These are phyloP conservation scores for Mirza zaza DNA, from an alignment of 2,113 vertebrate genomes.

Conservation along the genomic window DNA sequence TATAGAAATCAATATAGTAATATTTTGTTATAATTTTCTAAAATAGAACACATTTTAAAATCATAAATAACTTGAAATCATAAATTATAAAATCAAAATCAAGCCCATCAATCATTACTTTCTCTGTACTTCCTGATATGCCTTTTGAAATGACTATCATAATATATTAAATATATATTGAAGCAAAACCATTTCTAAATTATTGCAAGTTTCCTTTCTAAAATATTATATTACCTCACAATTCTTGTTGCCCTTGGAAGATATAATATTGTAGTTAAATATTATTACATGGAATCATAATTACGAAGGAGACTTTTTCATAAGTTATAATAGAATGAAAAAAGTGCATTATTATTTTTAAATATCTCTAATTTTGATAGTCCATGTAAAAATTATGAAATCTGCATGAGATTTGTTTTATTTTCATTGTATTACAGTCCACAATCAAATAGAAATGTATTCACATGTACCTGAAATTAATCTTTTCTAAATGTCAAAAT, in stretches of 20 bases:
- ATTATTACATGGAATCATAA: conserved; percentile 76
- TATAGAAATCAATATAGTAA: not conserved
- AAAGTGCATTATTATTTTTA: conserved; percentile 61
- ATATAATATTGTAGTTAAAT: conserved; percentile 54
- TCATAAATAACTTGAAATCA: not conserved
- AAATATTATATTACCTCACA: not conserved
- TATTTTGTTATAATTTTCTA: conserved; percentile 3
- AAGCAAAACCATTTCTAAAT: not conserved
- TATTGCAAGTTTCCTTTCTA: not conserved
- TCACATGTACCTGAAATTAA: conserved; percentile 79
- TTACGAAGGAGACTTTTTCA: not conserved
- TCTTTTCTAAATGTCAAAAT: conserved; percentile 76
- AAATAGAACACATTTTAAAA: not conserved
- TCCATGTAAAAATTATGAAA: conserved; percentile 29
- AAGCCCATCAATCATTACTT: not conserved
- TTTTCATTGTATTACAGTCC: conserved; percentile 65
- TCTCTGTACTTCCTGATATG: not conserved
- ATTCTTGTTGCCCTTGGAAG: not conserved
- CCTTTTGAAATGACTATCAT: conserved; percentile 15
- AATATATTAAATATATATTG: not conserved
- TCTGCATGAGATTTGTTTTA: conserved; percentile 64
- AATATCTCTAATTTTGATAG: conserved; percentile 61
- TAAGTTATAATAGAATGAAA: conserved; percentile 61
- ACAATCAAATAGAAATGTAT: conserved; percentile 80
- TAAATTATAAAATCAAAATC: conserved; percentile 10